These are phyloP conservation scores for Halictus ligatus DNA, from an alignment of 2,888 invertebrate genomes.

Conservation along the genomic window DNA sequence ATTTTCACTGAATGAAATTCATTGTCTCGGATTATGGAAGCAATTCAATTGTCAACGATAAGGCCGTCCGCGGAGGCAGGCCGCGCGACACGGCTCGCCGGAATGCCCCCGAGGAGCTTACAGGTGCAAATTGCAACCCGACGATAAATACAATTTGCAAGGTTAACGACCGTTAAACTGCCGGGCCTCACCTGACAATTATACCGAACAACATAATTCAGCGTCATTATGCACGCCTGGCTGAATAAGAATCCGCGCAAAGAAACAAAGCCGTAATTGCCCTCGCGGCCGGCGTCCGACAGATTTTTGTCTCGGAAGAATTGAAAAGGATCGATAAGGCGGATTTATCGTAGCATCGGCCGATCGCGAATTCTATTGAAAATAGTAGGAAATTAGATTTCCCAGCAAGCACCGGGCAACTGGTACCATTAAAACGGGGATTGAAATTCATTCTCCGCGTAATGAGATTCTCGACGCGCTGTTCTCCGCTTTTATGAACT, in stretches of 20 bases:
- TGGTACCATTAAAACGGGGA: not conserved
- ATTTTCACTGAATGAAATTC: conserved; percentile 28
- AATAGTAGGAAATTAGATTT: conserved; percentile 8
- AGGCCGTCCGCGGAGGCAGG: conserved; percentile 10
- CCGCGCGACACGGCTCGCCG: not conserved
- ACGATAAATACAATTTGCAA: conserved; percentile 63
- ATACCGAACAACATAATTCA: conserved; percentile 60
- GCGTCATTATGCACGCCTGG: conserved; percentile 67
- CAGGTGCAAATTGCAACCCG: conserved; percentile 53
- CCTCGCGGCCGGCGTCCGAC: conserved; percentile 8
- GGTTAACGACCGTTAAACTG: conserved; percentile 69
- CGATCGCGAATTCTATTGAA: not conserved
- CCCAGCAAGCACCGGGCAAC: not conserved
- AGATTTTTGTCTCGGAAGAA: not conserved
- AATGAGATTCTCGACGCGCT: not conserved
- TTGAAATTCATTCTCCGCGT: not conserved
- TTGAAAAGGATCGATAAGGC: conserved; percentile 17
- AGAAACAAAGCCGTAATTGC: conserved; percentile 42
- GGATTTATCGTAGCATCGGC: not conserved
- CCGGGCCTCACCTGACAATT: conserved; percentile 62
- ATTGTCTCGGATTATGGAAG: conserved; percentile 40
- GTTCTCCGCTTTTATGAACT: not conserved
- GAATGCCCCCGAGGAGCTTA: conserved; percentile 33
- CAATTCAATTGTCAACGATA: conserved; percentile 47
- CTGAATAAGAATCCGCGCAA: conserved; percentile 55